phyloP scores from a whole-genome alignment of 2,113 vertebrate genomes.

The Mungos mungo region DNA sequence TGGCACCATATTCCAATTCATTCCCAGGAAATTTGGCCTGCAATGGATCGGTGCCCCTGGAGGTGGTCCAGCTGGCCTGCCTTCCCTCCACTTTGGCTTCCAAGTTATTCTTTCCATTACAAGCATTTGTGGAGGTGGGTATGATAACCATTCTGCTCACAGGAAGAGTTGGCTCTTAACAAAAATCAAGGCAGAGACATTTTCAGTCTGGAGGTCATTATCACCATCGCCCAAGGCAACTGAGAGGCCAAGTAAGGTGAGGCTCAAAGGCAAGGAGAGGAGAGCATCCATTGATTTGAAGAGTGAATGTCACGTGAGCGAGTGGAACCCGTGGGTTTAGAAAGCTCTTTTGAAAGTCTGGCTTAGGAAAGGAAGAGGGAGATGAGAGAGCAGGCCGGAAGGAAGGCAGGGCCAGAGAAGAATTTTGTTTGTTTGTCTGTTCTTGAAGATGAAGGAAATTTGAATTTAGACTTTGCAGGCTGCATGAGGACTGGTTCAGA shows the following conservation, averaged over 20 bases:
- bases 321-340: neutral
- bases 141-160: neutral
- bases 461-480: neutral
- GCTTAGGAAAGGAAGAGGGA: neutral
- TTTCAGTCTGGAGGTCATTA: neutral
- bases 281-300: neutral
- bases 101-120: conserved; percentile 43
- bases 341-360: neutral
- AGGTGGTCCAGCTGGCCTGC: conserved; percentile 10
- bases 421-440: neutral
- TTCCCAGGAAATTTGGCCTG: conserved; percentile 34
- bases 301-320: neutral
- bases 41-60: neutral
- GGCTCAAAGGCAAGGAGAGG: neutral
- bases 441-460: neutral
- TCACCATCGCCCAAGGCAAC: neutral
- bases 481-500: neutral
- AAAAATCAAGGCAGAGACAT: neutral
- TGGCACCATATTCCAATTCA: neutral
- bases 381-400: neutral
- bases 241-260: neutral
- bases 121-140: neutral
- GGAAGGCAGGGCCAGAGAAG: neutral
- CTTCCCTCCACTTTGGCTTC: neutral
- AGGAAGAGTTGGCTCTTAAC: neutral